Conservation (phyloP, 2,797 vertebrate species). For the Spondyliosoma cantharus region DNA sequence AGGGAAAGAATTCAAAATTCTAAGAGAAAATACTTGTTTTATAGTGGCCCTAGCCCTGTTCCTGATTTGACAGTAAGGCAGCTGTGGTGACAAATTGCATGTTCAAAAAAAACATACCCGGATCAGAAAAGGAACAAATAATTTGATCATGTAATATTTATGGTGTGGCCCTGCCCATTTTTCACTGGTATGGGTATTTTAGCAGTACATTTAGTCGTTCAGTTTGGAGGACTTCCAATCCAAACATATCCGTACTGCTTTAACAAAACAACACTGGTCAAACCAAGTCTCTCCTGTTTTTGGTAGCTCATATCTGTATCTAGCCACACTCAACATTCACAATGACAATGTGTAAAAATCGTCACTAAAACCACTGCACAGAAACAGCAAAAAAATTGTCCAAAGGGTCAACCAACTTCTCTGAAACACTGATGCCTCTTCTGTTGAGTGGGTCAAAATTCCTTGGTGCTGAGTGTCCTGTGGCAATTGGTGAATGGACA, state of each 20-base stretch:
- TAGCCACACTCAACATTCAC: constrained; percentile 16
- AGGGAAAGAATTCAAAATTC: too few relatives aligned
- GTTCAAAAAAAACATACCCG: neutral
- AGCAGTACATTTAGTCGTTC: neutral
- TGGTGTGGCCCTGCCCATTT: neutral
- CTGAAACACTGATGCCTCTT: neutral
- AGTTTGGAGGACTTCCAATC: neutral
- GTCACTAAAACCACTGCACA: constrained; percentile 17
- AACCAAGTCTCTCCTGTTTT: neutral
- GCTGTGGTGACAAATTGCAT: constrained; percentile 7
- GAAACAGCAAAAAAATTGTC: constrained; percentile 37
- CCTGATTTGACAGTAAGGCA: constrained; percentile 18
- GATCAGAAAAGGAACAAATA: neutral
- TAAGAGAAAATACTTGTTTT: too few relatives aligned
- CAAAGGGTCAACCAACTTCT: neutral
- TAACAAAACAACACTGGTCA: neutral
- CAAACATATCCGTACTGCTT: neutral
- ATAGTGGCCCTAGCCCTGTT: too few relatives aligned
- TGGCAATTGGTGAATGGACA: neutral
- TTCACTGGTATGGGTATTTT: neutral
- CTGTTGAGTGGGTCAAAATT: neutral
- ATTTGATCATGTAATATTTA: neutral
- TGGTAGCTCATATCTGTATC: constrained; percentile 1
- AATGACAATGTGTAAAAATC: constrained; percentile 3
- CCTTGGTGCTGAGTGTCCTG: neutral